Conservation (phyloP, 2,113 vertebrate species). For the Tetrao urogallus region DNA sequence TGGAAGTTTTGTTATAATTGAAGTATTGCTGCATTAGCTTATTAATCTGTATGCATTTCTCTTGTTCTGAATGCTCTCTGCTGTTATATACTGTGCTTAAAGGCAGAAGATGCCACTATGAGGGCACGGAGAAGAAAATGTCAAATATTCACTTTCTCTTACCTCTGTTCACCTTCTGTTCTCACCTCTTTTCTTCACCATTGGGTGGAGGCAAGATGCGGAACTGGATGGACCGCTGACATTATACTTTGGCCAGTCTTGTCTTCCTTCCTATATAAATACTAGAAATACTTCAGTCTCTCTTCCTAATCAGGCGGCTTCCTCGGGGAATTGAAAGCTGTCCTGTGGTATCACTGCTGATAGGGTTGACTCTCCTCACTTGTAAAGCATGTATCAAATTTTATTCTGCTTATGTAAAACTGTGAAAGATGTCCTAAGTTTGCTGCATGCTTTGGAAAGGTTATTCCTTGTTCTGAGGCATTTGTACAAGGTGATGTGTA, state of each 20-base stretch:
- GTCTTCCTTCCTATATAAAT: neutral
- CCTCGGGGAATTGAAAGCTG: conserved; percentile 31
- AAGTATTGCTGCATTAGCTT: neutral
- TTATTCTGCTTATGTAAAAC: neutral
- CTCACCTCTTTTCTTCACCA: neutral
- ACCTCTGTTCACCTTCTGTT: neutral
- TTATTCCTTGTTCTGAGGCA: neutral
- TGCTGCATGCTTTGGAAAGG: neutral
- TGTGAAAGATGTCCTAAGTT: fast-evolving
- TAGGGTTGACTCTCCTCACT: neutral
- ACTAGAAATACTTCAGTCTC: conserved; percentile 27
- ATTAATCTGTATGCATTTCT: neutral
- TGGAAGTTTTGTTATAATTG: neutral
- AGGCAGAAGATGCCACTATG: neutral
- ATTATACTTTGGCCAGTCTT: neutral
- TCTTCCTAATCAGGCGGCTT: conserved; percentile 12
- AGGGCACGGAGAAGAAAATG: neutral
- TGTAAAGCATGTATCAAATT: neutral
- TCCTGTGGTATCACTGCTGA: neutral
- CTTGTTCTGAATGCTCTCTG: neutral
- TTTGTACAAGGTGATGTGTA: neutral
- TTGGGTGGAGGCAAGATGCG: neutral
- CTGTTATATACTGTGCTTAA: neutral
- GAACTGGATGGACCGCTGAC: conserved; percentile 8
- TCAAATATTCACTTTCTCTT: neutral